phyloP scores from a whole-genome alignment of 2,113 vertebrate species.

The Notechis scutatus region DNA sequence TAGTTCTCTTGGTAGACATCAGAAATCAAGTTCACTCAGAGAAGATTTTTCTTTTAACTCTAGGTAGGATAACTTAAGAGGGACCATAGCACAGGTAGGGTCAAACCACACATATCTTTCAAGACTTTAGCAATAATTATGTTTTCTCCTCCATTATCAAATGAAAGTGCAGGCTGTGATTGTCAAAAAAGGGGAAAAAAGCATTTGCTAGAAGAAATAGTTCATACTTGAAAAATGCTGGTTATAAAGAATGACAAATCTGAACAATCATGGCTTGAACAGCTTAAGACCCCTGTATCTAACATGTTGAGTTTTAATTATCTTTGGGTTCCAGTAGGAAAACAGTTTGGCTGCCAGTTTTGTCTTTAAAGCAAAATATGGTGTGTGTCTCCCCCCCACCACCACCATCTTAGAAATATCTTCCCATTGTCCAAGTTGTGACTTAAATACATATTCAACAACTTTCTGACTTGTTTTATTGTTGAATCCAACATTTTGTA shows the following conservation, averaged over 20 bases:
- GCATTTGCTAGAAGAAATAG: neutral
- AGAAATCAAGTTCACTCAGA: neutral
- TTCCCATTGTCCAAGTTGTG: neutral
- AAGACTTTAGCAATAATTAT: neutral
- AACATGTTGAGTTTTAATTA: neutral
- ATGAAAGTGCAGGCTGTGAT: neutral
- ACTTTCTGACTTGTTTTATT: neutral
- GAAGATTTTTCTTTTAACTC: neutral
- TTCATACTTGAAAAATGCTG: neutral
- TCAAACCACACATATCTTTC: neutral
- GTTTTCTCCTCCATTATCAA: neutral
- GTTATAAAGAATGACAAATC: neutral
- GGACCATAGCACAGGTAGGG: neutral
- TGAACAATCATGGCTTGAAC: neutral
- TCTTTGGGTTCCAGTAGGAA: neutral
- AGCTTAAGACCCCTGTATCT: neutral
- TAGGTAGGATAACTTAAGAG: neutral
- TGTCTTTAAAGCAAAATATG: neutral
- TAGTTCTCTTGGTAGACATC: neutral
- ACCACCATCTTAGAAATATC: neutral
- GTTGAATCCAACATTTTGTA: slow-evolving; percentile 51
- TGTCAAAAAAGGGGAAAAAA: neutral
- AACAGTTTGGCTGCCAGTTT: neutral
- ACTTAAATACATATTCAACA: neutral
- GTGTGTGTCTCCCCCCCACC: neutral